Percentiles rank a stretch among this genome's conserved stretches.
These are phyloP conservation scores for Salticus scenicus DNA, from an alignment of 2,888 invertebrate species.

Conservation along the genomic window DNA sequence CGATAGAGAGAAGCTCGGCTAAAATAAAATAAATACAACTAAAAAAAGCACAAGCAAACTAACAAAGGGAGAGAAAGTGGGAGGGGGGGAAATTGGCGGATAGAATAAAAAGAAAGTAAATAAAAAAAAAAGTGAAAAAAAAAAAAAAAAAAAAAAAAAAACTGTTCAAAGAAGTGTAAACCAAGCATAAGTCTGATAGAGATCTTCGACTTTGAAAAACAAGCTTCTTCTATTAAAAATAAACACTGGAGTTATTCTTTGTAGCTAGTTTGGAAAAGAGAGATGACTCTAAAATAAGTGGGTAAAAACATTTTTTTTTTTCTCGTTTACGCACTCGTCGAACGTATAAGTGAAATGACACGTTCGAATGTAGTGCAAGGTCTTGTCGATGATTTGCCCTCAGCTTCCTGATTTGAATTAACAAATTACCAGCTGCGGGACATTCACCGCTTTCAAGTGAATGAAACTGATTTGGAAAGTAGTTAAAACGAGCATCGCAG, in stretches of 20 bases:
- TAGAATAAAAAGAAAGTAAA: too few relatives aligned
- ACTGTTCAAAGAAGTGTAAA: background rate
- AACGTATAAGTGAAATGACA: background rate
- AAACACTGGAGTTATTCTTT: slow-evolving; percentile 26
- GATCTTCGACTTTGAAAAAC: background rate
- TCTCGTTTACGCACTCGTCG: background rate
- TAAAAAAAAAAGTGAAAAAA: too few relatives aligned
- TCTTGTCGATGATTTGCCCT: background rate
- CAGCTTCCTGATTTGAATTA: background rate
- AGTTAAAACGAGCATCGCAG: too few relatives aligned
- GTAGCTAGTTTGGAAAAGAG: background rate
- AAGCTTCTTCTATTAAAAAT: slow-evolving; percentile 40
- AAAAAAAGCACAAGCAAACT: slow-evolving; percentile 24
- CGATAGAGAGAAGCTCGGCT: slow-evolving; percentile 28
- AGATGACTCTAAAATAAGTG: background rate
- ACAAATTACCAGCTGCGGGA: too few relatives aligned
- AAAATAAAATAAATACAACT: too few relatives aligned
- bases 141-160: slow-evolving; percentile 21
- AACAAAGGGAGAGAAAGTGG: slow-evolving; percentile 19
- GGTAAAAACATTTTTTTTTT: background rate
- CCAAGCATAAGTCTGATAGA: background rate
- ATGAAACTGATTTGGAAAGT: too few relatives aligned
- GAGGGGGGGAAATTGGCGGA: too few relatives aligned
- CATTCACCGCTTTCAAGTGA: too few relatives aligned
- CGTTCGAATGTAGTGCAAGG: background rate